These are phyloP conservation scores for Spodoptera litura DNA, from an alignment of 1,140 invertebrate species.

Conservation along the genomic window DNA sequence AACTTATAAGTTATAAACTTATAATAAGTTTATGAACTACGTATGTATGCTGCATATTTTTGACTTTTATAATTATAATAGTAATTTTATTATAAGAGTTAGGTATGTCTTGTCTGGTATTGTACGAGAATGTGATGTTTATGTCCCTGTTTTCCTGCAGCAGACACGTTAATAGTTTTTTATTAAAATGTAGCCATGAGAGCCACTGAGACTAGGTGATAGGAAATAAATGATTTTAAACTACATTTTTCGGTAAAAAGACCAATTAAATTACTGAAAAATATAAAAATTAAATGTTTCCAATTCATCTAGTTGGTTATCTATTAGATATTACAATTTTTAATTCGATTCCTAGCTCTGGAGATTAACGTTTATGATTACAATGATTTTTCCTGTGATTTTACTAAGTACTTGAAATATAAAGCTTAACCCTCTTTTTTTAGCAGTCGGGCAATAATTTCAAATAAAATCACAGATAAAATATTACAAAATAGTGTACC, in stretches of 20 bases:
- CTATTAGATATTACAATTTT: not conserved
- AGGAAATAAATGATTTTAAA: no score
- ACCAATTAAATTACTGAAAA: no score
- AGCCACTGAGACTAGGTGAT: no score
- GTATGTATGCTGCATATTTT: conserved; percentile 37
- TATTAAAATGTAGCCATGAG: no score
- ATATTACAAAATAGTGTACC: not conserved
- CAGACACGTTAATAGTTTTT: no score
- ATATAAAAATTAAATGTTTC: no score
- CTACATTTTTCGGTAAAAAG: no score
- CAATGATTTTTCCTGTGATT: conserved; percentile 14
- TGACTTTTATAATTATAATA: conserved; percentile 23
- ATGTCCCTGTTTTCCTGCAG: no score
- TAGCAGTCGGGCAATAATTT: not conserved
- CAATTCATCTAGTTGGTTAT: not conserved
- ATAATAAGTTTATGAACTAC: conserved; percentile 22
- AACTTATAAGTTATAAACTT: not conserved
- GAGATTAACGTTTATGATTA: not conserved
- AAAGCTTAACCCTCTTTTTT: not conserved
- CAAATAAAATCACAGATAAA: conserved; percentile 29
- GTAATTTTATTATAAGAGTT: not conserved
- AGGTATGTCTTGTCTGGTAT: not conserved
- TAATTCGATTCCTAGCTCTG: not conserved
- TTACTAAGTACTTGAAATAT: not conserved
- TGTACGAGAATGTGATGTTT: no score